These are phyloP conservation scores for Tenthredo notha DNA, from an alignment of 2,888 invertebrate genomes.

Conservation along the genomic window DNA sequence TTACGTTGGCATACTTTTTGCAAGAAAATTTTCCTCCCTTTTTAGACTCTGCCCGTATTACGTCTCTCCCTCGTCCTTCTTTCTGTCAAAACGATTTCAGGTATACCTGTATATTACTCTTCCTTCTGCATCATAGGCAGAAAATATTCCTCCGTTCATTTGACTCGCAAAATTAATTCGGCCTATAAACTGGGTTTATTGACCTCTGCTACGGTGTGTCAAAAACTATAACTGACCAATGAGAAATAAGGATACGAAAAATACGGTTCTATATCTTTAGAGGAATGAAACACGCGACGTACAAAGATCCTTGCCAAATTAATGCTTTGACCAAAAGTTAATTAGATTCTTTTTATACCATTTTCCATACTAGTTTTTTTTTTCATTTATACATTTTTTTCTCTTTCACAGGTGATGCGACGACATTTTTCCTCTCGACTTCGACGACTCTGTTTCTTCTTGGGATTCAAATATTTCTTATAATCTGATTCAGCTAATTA, in stretches of 20 bases:
- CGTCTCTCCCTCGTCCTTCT: neutral
- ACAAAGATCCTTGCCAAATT: constrained; percentile 5
- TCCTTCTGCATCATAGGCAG: neutral
- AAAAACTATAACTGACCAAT: constrained; percentile 11
- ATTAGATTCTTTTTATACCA: neutral
- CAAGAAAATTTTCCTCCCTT: neutral
- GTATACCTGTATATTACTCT: neutral
- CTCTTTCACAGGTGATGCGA: constrained; percentile 40
- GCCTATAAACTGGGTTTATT: neutral
- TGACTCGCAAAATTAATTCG: neutral
- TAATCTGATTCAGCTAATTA: neutral
- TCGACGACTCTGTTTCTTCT: neutral
- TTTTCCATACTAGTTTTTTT: neutral
- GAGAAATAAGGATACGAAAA: neutral
- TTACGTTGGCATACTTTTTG: neutral
- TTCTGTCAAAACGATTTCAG: neutral
- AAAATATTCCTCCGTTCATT: neutral
- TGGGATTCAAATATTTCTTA: neutral
- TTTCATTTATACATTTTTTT: neutral
- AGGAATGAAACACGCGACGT: constrained; percentile 16
- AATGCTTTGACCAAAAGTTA: neutral
- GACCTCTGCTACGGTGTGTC: neutral
- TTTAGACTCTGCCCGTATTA: neutral
- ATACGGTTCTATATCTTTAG: neutral
- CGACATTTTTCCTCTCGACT: constrained; percentile 19